A percentile compares a stretch with the other conserved stretches of the same genome.
phyloP scores from a whole-genome alignment of 23 tunicate genomes.

The Oikopleura vanhoeffeni region DNA sequence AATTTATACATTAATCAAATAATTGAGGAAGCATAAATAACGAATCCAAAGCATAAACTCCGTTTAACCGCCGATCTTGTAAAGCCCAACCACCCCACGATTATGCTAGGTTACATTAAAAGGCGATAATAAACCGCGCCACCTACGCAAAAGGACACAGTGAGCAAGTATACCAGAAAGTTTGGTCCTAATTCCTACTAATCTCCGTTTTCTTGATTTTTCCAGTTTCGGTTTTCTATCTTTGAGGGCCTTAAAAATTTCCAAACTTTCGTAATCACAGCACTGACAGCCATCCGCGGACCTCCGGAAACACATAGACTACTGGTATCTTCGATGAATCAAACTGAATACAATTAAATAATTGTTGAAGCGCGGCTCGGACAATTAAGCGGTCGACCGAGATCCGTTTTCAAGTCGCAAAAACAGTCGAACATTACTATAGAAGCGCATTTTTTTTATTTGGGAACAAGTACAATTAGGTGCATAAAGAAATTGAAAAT shows the following conservation, averaged over 20 bases:
- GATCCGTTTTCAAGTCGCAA: too few species aligned
- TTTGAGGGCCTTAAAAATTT: conserved; percentile 57
- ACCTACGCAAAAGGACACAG: conserved; percentile 38
- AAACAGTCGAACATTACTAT: too few species aligned
- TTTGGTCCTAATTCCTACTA: conserved; percentile 63
- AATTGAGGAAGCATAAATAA: conserved; percentile 93
- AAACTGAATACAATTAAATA: conserved; percentile 53
- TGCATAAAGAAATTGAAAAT: too few species aligned
- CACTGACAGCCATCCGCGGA: conserved; percentile 12
- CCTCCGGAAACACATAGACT: background rate
- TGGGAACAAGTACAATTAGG: too few species aligned
- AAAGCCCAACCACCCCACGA: conserved; percentile 84
- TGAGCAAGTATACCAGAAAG: conserved; percentile 60
- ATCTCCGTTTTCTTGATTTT: conserved; percentile 35
- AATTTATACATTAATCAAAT: conserved; percentile 66
- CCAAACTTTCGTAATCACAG: conserved; percentile 72
- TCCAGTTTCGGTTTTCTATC: conserved; percentile 19
- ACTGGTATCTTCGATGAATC: conserved; percentile 45
- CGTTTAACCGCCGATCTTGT: conserved; percentile 68
- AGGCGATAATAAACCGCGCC: conserved; percentile 71
- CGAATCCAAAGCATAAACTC: conserved; percentile 93
- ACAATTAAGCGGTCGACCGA: too few species aligned
- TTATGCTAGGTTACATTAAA: conserved; percentile 84
- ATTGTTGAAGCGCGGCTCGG: conserved; percentile 6
- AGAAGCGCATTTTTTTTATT: too few species aligned